A percentile compares a stretch with the other conserved stretches of the same genome.
phyloP scores from a whole-genome alignment of 2,113 vertebrate species.

The Poeciliopsis prolifica region DNA sequence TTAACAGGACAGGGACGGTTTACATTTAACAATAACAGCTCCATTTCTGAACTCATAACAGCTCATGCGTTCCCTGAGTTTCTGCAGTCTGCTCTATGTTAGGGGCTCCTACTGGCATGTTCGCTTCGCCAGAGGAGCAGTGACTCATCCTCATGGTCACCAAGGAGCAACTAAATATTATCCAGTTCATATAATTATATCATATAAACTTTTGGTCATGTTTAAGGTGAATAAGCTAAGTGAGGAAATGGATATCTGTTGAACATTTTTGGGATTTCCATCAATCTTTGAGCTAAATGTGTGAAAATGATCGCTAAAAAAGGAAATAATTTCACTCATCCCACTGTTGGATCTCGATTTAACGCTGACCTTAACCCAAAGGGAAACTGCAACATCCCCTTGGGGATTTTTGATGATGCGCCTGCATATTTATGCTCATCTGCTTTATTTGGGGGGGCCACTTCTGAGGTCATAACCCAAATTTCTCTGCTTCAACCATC shows the following conservation, averaged over 20 bases:
- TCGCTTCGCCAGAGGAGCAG: constrained; percentile 51
- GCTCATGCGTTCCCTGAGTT: constrained; percentile 55
- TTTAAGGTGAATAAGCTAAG: constrained; percentile 11
- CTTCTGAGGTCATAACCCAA: constrained; percentile 52
- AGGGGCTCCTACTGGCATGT: constrained; percentile 71
- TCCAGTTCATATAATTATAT: constrained; percentile 47
- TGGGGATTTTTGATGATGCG: constrained; percentile 56
- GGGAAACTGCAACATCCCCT: constrained; percentile 56
- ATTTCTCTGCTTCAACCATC: constrained; percentile 26
- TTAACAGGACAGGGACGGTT: constrained; percentile 55
- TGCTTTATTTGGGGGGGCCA: constrained; percentile 35
- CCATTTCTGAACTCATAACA: constrained; percentile 71
- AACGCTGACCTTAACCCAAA: constrained; percentile 61
- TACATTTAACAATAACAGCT: constrained; percentile 70
- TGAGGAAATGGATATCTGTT: constrained; percentile 1
- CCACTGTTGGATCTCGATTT: constrained; percentile 49
- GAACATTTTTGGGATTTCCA: constrained; percentile 12
- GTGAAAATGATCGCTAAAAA: constrained; percentile 42
- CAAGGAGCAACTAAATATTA: constrained; percentile 81
- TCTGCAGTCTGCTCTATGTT: constrained; percentile 67
- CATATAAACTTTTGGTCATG: constrained; percentile 45
- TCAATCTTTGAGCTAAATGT: constrained; percentile 46
- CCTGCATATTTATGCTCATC: constrained; percentile 62
- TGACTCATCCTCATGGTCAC: constrained; percentile 75
- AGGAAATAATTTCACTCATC: constrained; percentile 64